phyloP scores from a whole-genome alignment of 2,113 vertebrate genomes.

The Pelmatolapia mariae region DNA sequence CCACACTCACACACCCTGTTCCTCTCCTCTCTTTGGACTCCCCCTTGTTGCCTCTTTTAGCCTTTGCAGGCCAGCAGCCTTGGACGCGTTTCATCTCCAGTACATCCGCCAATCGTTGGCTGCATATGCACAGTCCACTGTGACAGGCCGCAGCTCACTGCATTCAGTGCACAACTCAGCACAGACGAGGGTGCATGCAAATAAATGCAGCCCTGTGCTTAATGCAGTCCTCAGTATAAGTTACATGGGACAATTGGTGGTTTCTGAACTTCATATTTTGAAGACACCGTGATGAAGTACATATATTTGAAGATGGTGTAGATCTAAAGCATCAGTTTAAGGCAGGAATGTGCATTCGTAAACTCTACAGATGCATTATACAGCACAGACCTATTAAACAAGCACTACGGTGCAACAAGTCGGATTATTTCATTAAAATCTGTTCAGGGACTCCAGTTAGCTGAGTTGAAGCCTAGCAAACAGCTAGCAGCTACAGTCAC shows the following conservation, averaged over 20 bases:
- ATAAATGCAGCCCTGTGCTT: fast-evolving
- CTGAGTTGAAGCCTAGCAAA: not conserved
- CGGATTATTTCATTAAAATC: not conserved
- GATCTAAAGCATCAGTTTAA: not conserved
- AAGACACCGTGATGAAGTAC: not conserved
- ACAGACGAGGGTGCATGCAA: not conserved
- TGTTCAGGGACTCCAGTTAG: not conserved
- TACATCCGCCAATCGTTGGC: not conserved
- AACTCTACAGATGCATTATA: not conserved
- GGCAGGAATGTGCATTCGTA: not conserved
- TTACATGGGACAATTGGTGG: fast-evolving
- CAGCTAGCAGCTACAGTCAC: not conserved
- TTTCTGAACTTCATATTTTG: fast-evolving
- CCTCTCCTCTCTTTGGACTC: not conserved
- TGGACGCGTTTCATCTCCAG: not conserved
- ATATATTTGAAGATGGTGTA: not conserved
- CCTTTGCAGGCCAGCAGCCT: not conserved
- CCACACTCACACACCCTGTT: not conserved
- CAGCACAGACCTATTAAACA: not conserved
- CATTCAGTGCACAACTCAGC: not conserved
- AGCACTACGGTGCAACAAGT: not conserved
- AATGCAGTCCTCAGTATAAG: not conserved
- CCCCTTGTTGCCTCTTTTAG: not conserved
- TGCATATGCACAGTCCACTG: not conserved
- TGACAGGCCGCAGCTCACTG: not conserved